Base-by-base conservation (phyloP, 2,888 invertebrate species). In the Folsomia manolachei region DNA sequence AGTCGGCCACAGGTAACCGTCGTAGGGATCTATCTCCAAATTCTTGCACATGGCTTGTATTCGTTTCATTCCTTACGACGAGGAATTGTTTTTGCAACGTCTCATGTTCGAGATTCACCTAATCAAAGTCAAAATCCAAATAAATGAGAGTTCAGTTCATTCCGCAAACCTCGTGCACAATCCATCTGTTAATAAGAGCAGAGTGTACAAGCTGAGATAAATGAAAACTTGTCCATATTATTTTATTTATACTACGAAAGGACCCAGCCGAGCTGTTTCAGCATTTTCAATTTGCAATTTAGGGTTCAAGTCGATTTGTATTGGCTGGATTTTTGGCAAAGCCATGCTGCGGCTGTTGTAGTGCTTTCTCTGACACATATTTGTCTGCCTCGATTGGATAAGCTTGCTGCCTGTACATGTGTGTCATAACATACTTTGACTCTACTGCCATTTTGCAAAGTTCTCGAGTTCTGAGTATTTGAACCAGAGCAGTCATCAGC, bases 1-100 rank as follows among this genome's bases (percentile, higher is more conserved):
- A 81, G 18, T 82, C 78, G 2, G 81, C 78, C 1, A 83, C 80
- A 61, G 81, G 82, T 52, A 82, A 79, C 56, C 74, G 69, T 27
- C 82, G 81, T 19, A 84, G 75, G 62, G 81, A 80, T 18, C 83
- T 75, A 79, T 88, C 86, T 65, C 89, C 89, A 82, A 84, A 89
- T 80, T 87, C 85, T 82, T 83, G 83, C 2, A 88, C 88, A 82
- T 88, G 87, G 70, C 87, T 87, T n/a, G 85, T 85, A 81, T 86
- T 87, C 4, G 88, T 88, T 80, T 86, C 84, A 56, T 83, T 81
- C 78, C 85, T 85, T 14, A 87, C 87, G 72, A 86, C 82, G 74
- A 84, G 78, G 81, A 83, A 88, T 81, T 88, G 88, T 67, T 84
- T 82, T 63, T 85, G 83, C 2, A 88, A 82, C 1, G 87, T 86